Evolutionary conservation across 2,888 invertebrate species (phyloP).

Genomic region (Caenorhabditis sp.): DNA sequence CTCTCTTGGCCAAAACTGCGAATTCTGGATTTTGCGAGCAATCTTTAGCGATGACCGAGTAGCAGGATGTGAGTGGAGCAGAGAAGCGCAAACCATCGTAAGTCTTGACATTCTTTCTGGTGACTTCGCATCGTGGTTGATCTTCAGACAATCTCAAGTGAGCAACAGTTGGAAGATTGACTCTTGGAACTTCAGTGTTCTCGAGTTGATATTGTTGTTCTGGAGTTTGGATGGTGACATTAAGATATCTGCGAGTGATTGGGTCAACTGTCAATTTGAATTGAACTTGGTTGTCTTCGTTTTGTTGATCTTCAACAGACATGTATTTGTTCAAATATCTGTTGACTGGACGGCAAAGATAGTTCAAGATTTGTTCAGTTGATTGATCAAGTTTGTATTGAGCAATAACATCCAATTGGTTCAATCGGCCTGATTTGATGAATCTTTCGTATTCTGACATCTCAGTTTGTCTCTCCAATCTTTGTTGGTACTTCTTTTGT

Average conservation of each 20-base stretch:
- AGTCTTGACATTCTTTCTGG: conserved; percentile 56
- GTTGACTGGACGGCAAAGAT: conserved; percentile 56
- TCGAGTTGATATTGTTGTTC: conserved; percentile 45
- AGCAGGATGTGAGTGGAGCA: conserved; percentile 70
- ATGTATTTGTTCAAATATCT: conserved; percentile 46
- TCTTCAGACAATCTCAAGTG: conserved; percentile 8
- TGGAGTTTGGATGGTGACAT: conserved; percentile 64
- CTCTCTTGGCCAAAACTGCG: conserved; percentile 71
- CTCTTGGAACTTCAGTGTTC: conserved; percentile 41
- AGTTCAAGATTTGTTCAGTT: conserved; percentile 39
- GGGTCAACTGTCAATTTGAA: conserved; percentile 64
- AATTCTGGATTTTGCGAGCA: conserved; percentile 71
- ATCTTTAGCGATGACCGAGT: conserved; percentile 73
- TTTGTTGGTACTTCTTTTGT: conserved; percentile 37
- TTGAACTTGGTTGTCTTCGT: conserved; percentile 42
- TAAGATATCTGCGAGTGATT: conserved; percentile 54
- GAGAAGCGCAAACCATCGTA: conserved; percentile 68
- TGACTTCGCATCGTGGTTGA: conserved; percentile 37
- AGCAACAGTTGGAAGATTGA: conserved; percentile 37
- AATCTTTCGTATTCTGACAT: conserved; percentile 45
- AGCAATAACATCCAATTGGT: conserved; percentile 51
- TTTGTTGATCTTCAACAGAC: conserved; percentile 31
- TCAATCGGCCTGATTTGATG: conserved; percentile 43
- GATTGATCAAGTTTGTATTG: conserved; percentile 51
- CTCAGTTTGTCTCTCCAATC: conserved; percentile 29